Evolutionary conservation across 2,797 vertebrate genomes (phyloP), one percentile per base, ranked within the genome.

Genomic region (Cryptoblepharus egeriae): DNA sequence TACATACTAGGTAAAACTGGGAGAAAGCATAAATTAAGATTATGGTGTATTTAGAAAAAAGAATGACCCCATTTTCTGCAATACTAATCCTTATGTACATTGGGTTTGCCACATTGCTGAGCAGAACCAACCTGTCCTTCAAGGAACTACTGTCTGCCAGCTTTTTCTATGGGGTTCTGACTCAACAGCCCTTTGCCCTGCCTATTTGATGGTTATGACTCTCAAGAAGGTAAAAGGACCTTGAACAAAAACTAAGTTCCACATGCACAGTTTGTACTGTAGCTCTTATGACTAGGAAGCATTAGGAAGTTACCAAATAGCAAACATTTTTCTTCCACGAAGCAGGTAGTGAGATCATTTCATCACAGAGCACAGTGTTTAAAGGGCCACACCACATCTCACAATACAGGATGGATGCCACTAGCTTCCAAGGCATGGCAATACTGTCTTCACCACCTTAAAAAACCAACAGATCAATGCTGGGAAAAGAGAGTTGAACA

Each of bases 401-500:
- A 11, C 57, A 68, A 73, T 9, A 73, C 1, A 57, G 82, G 67
- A 2, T 1, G n/a, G 30, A 1, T 0, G 0, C 3, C 57, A 58
- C 64, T 11, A 24, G 42, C 30, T 7, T 60, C 32, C 57, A 28
- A 20, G 39, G 35, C 13, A 81, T 67, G n/a, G 20, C 74, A 65
- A 78, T 73, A 7, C 35, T 39, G 42, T 67, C 57, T 72, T 69
- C 45, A 28, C 20, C 0, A 1, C 11, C 9, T 73, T 35, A 79
- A 83, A 75, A 84, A 75, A 71, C 57, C 67, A 8, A 32, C 22
- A 0, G 35, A 64, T 68, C 1, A 13, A 58, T 60, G 55, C 42
- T 35, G 73, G 42, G 75, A 88, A 85, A 35, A 72, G 67, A 76
- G 1, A 2, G 49, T 52, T 49, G 81, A 82, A 64, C 84, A 57